These are phyloP conservation scores for Agapornis roseicollis DNA, from an alignment of 2,113 vertebrate species.

Conservation along the genomic window DNA sequence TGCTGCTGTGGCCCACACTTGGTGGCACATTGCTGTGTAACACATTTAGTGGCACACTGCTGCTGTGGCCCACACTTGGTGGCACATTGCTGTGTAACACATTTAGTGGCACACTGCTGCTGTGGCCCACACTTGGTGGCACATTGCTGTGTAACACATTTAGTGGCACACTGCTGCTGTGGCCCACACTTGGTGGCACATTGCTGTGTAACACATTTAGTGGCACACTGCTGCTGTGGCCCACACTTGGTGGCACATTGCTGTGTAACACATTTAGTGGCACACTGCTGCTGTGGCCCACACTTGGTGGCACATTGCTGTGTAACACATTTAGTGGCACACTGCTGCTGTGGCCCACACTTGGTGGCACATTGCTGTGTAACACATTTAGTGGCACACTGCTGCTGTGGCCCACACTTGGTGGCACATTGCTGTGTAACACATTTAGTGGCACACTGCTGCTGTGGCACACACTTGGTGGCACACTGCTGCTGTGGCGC, in stretches of 20 bases:
- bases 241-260: not conserved
- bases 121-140: not conserved
- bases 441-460: not conserved
- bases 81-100: too few species aligned
- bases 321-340: too few species aligned
- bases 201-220: not conserved
- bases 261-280: too few species aligned
- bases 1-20: not conserved
- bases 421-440: not conserved
- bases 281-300: not conserved
- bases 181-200: too few species aligned
- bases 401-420: not conserved
- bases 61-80: not conserved
- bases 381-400: not conserved
- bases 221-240: not conserved
- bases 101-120: too few species aligned
- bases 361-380: not conserved
- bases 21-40: too few species aligned
- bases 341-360: not conserved
- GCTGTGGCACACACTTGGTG: accelerated
- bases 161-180: not conserved
- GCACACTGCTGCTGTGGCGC: not conserved
- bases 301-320: accelerated
- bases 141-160: not conserved
- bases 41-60: not conserved